Conservation (phyloP, 2,113 vertebrate genomes). For the Malurus elegans region DNA sequence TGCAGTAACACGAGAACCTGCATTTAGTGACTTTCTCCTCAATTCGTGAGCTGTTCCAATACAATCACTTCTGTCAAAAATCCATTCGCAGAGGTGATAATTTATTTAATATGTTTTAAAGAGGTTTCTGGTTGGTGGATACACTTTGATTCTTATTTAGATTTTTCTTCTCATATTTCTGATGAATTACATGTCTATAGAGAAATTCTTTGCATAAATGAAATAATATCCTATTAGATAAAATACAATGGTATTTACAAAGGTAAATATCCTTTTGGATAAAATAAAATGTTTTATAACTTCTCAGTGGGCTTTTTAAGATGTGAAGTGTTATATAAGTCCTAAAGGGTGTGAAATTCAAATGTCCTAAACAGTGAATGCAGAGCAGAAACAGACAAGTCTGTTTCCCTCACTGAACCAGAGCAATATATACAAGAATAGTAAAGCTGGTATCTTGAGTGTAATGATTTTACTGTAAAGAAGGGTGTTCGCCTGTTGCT, state of each 20-base stretch:
- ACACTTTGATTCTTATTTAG: background rate
- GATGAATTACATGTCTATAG: background rate
- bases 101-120: background rate
- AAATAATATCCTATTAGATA: background rate
- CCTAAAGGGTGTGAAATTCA: background rate
- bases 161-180: background rate
- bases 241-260: background rate
- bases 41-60: background rate
- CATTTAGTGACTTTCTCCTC: background rate
- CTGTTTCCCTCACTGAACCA: background rate
- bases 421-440: background rate
- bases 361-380: background rate
- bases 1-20: background rate
- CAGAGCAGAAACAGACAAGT: background rate
- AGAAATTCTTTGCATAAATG: background rate
- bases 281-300: background rate
- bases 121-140: background rate
- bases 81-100: background rate
- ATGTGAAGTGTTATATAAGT: background rate
- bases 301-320: background rate
- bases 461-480: background rate
- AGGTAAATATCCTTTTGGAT: background rate
- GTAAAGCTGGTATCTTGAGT: background rate
- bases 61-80: background rate
- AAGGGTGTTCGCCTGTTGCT: background rate